Evolutionary conservation across 2,113 vertebrate genomes (phyloP), one percentile per base, ranked within the genome.

Genomic region (Brachypodius melanocephalos): DNA sequence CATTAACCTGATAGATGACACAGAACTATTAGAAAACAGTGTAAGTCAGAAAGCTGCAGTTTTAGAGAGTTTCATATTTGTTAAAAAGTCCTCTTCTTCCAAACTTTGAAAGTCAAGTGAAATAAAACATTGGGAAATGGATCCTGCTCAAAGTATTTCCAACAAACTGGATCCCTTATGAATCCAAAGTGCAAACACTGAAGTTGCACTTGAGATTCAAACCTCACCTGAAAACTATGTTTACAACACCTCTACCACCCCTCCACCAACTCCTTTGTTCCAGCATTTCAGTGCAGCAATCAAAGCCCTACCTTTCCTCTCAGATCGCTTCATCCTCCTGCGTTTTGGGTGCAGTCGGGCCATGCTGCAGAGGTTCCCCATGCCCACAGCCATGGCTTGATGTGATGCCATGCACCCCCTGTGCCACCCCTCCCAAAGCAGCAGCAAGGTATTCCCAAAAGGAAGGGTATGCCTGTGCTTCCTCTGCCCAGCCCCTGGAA

Each of bases 291-390:
- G 9, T 2, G 15, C 12, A 68, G 65, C 63, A 38, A 17, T 18
- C 7, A 21, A 20, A 14, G 4, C 48, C 26, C 97, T 98, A 99
- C 99, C 99, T 98, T 97, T 99, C 86, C 96, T 98, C 81, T 98
- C 97, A 0, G 98, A 98, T 68, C 97, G 96, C 76, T 98, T 99
- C 92, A 93, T 98, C 94, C 98, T 98, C 92, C 98, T 98, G 96
- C 98, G 96, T 90, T 97, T 98, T 84, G 96, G 97, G 75, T 87
- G 97, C 88, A 67, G 97, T 40, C 89, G 92, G 85, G 97, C 88
- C 20, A 85, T 32, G 84, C 98, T 96, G 94, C 98, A 97, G 71
- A 97, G 97, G 82, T 96, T 97, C 78, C 98, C 98, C 96, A 88
- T 54, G 59, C 91, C 84, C 82, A 95, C 95, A 4, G 96, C 66